Base-by-base conservation (phyloP, 2,113 vertebrate species). In the Melanerpes aurifrons region DNA sequence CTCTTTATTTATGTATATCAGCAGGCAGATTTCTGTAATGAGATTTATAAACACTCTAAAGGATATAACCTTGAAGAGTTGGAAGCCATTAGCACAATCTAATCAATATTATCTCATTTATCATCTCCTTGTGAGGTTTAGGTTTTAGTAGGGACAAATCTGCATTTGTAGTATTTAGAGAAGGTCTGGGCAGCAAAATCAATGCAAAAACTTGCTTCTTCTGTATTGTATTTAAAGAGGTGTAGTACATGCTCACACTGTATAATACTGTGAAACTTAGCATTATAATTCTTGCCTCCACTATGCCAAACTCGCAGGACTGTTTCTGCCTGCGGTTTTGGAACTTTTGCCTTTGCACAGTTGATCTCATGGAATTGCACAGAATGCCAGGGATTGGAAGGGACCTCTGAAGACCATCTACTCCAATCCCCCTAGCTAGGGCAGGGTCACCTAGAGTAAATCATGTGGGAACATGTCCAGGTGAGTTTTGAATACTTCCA, bases 91-190 rank as follows among this genome's bases (percentile, higher is more conserved):
- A 93, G 89, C 73, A 77, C 84, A 92, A 77, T 93, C 58, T 93
- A 95, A 96, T 97, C 95, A 93, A 95, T 97, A 96, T 90, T 92
- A 85, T 68, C 81, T 95, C 76, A 82, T 95, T 93, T 95, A 95
- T 97, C 83, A 96, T 95, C 64, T 91, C 86, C 48, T 95, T 92
- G 75, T 95, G 95, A 97, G 89, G 56, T 87, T 92, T 58, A 68
- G 78, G 71, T 77, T 96, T 29, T 90, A 87, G 64, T 54, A 61
- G 54, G 72, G 7, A 92, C 25, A 77, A 94, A 93, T 93, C 50
- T 73, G 31, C 56, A 68, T 95, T 96, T 94, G 66, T 83, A 85
- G 83, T 86, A 92, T 96, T 96, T 93, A 70, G 43, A 91, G 64
- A 93, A 72, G 20, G 74, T 87, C 15, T 86, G 50, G 32, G 56